phyloP scores from a whole-genome alignment of 2,888 invertebrate genomes.

The Phymatocera aterrima region DNA sequence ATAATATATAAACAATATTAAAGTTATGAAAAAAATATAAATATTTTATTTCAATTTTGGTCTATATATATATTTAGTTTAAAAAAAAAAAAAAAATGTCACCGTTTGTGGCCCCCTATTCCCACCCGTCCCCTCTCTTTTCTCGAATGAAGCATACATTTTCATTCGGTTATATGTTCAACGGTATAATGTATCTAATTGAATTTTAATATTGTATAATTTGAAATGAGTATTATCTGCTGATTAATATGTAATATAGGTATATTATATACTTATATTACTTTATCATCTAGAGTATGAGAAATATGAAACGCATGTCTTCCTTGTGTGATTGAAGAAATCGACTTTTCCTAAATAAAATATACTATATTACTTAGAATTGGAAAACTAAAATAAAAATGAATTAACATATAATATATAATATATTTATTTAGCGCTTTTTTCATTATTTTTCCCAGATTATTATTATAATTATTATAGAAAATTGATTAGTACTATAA shows the following conservation, averaged over 20 bases:
- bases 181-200: slow-evolving; percentile 10
- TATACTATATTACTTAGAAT: too few relatives aligned
- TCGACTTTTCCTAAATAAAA: slow-evolving; percentile 43
- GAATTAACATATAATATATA: not conserved
- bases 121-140: too few relatives aligned
- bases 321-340: slow-evolving; percentile 39
- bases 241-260: not conserved
- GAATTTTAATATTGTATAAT: slow-evolving; percentile 20
- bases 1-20: not conserved
- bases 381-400: not conserved
- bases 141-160: slow-evolving; percentile 19
- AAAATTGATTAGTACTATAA: too few relatives aligned
- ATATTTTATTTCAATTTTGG: slow-evolving; percentile 16
- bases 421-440: too few relatives aligned
- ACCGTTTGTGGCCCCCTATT: slow-evolving; percentile 32
- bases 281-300: not conserved
- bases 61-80: not conserved
- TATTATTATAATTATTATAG: too few relatives aligned
- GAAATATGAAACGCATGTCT: slow-evolving; percentile 17
- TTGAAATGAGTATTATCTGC: too few relatives aligned
- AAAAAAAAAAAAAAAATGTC: too few relatives aligned
- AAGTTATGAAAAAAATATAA: slow-evolving; percentile 9
- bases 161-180: slow-evolving; percentile 17
- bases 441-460: too few relatives aligned
- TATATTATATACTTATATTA: not conserved